Evolutionary conservation across 2,797 vertebrate genomes (phyloP).

Genomic region (Otolemur crassicaudatus): DNA sequence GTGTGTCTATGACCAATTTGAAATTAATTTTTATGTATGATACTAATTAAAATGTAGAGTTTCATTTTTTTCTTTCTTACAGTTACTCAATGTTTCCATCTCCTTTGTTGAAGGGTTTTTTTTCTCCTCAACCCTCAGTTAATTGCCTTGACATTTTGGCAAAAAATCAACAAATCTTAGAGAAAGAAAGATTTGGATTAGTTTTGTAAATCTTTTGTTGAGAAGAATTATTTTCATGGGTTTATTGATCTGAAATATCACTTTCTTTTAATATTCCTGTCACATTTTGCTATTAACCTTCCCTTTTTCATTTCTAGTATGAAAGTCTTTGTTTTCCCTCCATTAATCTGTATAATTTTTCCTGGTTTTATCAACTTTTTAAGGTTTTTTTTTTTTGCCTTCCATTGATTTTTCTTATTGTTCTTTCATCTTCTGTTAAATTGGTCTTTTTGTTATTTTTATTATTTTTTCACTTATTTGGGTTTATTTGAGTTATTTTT

Average conservation of each 20-base stretch:
- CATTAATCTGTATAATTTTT: not conserved
- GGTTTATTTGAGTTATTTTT: not conserved
- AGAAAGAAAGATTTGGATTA: not conserved
- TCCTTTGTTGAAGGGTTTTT: not conserved
- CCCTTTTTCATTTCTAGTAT: not conserved
- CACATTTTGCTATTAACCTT: not conserved
- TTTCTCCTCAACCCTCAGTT: rapidly evolving
- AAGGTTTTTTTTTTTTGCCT: not conserved
- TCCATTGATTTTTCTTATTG: not conserved
- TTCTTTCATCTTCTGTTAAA: not conserved
- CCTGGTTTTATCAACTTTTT: not conserved
- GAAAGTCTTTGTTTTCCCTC: not conserved
- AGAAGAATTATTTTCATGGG: not conserved
- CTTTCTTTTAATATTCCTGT: not conserved
- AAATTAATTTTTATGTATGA: not conserved
- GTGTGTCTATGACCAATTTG: not conserved
- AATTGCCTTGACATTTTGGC: not conserved
- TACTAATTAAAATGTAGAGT: not conserved
- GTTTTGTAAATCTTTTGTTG: not conserved
- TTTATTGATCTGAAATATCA: not conserved
- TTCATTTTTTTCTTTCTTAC: not conserved
- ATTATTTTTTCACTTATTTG: not conserved
- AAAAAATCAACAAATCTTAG: not conserved
- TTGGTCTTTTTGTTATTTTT: not conserved
- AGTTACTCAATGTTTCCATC: not conserved